A percentile compares a stretch with the other conserved stretches of the same genome.
These are phyloP conservation scores for Tinamus guttatus DNA, from an alignment of 2,113 vertebrate species.

Conservation along the genomic window DNA sequence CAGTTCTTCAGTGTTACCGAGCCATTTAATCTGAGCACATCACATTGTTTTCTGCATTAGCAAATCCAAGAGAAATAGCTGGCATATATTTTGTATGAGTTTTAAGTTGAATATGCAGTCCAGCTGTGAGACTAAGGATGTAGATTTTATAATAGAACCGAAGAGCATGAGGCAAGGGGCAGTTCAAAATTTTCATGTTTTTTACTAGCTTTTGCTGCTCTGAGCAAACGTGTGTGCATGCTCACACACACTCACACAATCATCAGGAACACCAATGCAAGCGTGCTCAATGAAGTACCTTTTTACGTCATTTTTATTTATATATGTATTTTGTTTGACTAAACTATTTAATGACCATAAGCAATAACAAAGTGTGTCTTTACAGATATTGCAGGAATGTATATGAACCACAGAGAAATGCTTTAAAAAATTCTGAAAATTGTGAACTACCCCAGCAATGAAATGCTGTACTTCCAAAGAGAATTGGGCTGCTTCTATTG, in stretches of 20 bases:
- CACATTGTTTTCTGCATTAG: constrained; percentile 64
- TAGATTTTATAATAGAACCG: constrained; percentile 74
- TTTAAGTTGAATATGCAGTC: constrained; percentile 75
- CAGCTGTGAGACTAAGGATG: constrained; percentile 69
- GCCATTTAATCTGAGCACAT: constrained; percentile 77
- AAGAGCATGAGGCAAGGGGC: constrained; percentile 75
- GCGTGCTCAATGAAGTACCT: constrained; percentile 39
- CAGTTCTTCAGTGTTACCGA: constrained; percentile 73
- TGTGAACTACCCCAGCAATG: constrained; percentile 80
- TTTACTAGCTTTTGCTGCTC: constrained; percentile 58
- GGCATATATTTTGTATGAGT: constrained; percentile 79
- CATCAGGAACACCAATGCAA: constrained; percentile 49
- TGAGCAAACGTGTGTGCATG: not conserved
- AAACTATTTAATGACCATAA: constrained; percentile 77
- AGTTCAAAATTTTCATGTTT: constrained; percentile 77
- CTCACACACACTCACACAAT: constrained; percentile 9
- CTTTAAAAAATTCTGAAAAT: constrained; percentile 82
- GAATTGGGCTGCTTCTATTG: constrained; percentile 89
- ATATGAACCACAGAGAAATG: constrained; percentile 75
- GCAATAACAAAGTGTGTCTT: constrained; percentile 84
- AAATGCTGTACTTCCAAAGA: constrained; percentile 93
- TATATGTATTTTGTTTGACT: constrained; percentile 67
- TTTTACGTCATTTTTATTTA: constrained; percentile 66
- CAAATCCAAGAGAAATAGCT: constrained; percentile 74
- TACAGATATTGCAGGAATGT: constrained; percentile 77